Conservation (phyloP, 2,797 vertebrate genomes). For the Sebastes aleutianus region DNA sequence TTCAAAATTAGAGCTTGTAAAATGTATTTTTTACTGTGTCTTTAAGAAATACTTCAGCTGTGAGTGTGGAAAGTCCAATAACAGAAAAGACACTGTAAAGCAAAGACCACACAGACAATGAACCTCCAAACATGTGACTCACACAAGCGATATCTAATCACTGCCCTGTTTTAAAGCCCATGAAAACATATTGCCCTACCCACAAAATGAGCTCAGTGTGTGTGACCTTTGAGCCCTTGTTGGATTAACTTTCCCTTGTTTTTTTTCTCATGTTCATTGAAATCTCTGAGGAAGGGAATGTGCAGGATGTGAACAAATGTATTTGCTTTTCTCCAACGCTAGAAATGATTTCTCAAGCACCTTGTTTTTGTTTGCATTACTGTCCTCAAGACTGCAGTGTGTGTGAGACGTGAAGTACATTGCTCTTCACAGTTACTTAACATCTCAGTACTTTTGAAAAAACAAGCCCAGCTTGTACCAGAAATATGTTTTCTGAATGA, state of each 20-base stretch:
- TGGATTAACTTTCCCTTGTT: constrained; percentile 49
- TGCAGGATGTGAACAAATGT: constrained; percentile 7
- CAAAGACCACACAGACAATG: constrained; percentile 2
- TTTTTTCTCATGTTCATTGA: constrained; percentile 30
- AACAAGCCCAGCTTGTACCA: not conserved
- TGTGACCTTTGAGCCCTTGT: constrained; percentile 61
- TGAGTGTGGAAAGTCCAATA: not conserved
- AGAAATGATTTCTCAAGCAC: constrained; percentile 11
- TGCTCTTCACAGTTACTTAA: not conserved
- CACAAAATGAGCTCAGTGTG: constrained; percentile 32
- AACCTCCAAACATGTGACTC: constrained; percentile 30
- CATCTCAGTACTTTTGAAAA: constrained; percentile 1
- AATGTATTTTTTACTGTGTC: not conserved
- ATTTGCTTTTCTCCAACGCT: constrained; percentile 10
- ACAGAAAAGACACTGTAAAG: not conserved
- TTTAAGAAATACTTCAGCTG: not conserved
- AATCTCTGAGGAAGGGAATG: constrained; percentile 33
- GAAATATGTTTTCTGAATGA: not conserved
- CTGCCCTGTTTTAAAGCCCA: constrained; percentile 37
- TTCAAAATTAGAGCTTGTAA: not conserved
- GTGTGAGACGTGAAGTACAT: not conserved
- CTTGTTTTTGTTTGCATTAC: constrained; percentile 26
- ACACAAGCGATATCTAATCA: constrained; percentile 54
- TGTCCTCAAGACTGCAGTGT: not conserved
- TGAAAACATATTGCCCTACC: constrained; percentile 53